Evolutionary conservation across 2,888 invertebrate species (phyloP), one percentile per base, ranked within the genome.

Genomic region (Drosophila siamana): DNA sequence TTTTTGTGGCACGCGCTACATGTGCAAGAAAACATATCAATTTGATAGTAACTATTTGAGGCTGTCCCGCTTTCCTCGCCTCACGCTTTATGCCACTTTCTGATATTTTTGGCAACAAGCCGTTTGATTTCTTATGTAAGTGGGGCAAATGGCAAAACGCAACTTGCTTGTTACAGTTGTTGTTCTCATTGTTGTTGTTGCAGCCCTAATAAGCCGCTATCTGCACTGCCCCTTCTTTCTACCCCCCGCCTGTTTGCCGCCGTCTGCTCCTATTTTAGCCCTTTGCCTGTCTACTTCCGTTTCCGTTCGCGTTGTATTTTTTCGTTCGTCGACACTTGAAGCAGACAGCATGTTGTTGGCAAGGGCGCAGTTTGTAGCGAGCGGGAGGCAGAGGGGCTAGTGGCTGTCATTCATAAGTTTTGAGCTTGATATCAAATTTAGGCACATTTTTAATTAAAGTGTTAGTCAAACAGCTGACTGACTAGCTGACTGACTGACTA

Each of bases 381-480:
- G 33, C n/a, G 15, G 24, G 2, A n/a, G 16, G 15, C 7, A 13
- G n/a, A 3, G 13, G 19, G 22, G 22, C 50, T 30, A 38, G 33
- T 46, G 54, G 65, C 63, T 62, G 74, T 68, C 74, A 85, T 74
- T 78, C 74, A 77, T 70, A 83, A 80, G 59, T 73, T 82, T 71
- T 61, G 47, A 55, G 62, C 48, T 64, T 51, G 28, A 63, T 65
- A 46, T 67, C 15, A 63, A 67, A 70, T 62, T 67, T 65, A 68
- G 69, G 71, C 69, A 65, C 59, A 80, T 73, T 83, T 86, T 71
- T 86, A 86, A 88, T 86, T 75, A 86, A 88, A 80, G 70, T 75
- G 74, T 75, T 78, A 51, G 55, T 36, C 56, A 46, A 52, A 62
- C 48, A 50, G 57, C 62, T 66, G 64, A 64, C 67, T 63, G 48